phyloP scores from a whole-genome alignment of 2,888 invertebrate genomes.

The Andrena haemorrhoa region DNA sequence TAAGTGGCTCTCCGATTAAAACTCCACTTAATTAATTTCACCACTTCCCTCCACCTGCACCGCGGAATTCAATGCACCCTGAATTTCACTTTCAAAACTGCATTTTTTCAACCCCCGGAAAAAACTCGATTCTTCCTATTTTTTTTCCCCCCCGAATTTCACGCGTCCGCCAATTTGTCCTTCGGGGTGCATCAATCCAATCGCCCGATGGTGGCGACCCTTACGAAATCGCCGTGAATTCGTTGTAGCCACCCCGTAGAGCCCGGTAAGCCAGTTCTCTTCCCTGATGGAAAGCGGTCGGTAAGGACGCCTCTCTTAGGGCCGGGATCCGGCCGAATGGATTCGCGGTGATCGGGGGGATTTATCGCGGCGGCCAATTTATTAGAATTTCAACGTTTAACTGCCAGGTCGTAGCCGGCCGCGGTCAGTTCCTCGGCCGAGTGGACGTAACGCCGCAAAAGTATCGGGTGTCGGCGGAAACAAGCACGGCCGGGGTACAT shows the following conservation, averaged over 20 bases:
- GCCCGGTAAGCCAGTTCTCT: slow-evolving; percentile 70
- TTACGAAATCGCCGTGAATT: slow-evolving; percentile 73
- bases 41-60: too few relatives aligned
- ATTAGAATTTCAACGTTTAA: slow-evolving; percentile 80
- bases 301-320: slow-evolving; percentile 43
- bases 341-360: slow-evolving; percentile 67
- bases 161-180: background rate
- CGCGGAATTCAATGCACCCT: background rate
- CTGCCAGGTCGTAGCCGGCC: slow-evolving; percentile 72
- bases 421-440: slow-evolving; percentile 72
- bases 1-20: too few relatives aligned
- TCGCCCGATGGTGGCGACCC: slow-evolving; percentile 75
- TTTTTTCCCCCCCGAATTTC: background rate
- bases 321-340: slow-evolving; percentile 47
- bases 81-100: background rate
- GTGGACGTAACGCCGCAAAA: slow-evolving; percentile 66
- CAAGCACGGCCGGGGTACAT: slow-evolving; percentile 59
- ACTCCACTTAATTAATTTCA: too few relatives aligned
- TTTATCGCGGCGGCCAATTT: slow-evolving; percentile 77
- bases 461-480: slow-evolving; percentile 68
- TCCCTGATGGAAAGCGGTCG: slow-evolving; percentile 50
- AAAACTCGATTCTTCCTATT: background rate
- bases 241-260: slow-evolving; percentile 40
- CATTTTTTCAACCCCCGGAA: background rate
- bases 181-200: background rate